Evolutionary conservation across 1,140 invertebrate genomes (phyloP).

Genomic region (Archegozetes longisetosus): DNA sequence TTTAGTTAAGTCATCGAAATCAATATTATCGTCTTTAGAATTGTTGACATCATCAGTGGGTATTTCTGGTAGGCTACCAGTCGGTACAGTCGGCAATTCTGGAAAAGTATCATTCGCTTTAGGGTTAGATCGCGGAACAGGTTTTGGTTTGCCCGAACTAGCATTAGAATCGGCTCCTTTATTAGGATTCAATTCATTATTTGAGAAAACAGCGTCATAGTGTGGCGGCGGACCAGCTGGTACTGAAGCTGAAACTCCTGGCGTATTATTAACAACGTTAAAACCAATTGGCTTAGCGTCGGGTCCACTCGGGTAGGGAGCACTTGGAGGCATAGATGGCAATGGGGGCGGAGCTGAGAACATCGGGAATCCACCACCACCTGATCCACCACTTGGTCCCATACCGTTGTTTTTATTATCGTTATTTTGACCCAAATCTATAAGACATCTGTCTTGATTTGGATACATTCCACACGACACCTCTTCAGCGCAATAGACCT

Average conservation of each 20-base stretch:
- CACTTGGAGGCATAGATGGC: constrained; percentile 2
- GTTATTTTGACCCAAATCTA: not conserved
- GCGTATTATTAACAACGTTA: not conserved
- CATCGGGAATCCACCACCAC: not conserved
- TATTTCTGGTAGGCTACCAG: not conserved
- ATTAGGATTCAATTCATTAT: not conserved
- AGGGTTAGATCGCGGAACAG: not conserved
- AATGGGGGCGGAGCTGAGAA: constrained; percentile 4
- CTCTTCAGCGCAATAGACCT: not conserved
- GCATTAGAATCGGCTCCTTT: no score
- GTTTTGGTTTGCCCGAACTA: no score
- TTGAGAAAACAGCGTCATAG: not conserved
- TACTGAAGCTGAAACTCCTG: not conserved
- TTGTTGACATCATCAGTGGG: not conserved
- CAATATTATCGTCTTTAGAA: not conserved
- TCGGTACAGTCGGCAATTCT: not conserved
- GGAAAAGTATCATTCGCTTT: not conserved
- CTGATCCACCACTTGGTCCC: not conserved
- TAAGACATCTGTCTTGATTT: not conserved
- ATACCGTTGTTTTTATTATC: not conserved
- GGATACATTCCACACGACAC: not conserved
- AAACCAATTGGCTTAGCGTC: not conserved
- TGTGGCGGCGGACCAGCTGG: not conserved
- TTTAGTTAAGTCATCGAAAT: not conserved
- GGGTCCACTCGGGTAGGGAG: not conserved